Evolutionary conservation across 2,113 vertebrate species (phyloP).

Genomic region (Meles meles): DNA sequence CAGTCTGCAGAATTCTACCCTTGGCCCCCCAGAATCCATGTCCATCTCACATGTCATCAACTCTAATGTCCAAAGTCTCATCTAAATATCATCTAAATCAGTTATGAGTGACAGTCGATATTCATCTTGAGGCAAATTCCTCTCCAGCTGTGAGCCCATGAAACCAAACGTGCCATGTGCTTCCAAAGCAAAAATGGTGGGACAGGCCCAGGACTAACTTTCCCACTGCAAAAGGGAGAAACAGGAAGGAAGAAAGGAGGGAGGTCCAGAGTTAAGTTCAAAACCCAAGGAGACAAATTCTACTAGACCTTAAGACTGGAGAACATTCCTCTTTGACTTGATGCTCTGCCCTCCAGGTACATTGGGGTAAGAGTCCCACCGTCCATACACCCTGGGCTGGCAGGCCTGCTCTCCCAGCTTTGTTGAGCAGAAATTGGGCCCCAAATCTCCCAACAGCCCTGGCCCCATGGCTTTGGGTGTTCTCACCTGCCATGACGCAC

Average conservation of each 20-base stretch:
- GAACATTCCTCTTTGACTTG: not conserved
- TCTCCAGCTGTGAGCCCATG: not conserved
- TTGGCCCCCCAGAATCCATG: not conserved
- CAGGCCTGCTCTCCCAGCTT: not conserved
- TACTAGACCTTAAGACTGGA: not conserved
- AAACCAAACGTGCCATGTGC: not conserved
- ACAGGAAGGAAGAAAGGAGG: not conserved
- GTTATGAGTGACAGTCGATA: not conserved
- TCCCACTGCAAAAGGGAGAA: not conserved
- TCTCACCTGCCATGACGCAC: not conserved
- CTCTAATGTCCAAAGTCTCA: not conserved
- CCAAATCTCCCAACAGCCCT: not conserved
- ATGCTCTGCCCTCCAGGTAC: not conserved
- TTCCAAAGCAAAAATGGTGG: not conserved
- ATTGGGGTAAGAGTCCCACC: fast-evolving
- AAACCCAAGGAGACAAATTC: not conserved
- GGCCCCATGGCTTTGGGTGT: not conserved
- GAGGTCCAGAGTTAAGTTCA: not conserved
- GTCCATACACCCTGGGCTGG: not conserved
- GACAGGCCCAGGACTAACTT: not conserved
- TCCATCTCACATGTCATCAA: not conserved
- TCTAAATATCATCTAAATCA: not conserved
- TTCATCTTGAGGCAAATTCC: not conserved
- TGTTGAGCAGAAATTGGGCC: not conserved
- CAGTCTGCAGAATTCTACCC: not conserved